A percentile compares a stretch with the other conserved stretches of the same genome.
These are phyloP conservation scores for Patiria miniata DNA, from an alignment of 35 echinoderm and acorn worm species.

Conservation along the genomic window DNA sequence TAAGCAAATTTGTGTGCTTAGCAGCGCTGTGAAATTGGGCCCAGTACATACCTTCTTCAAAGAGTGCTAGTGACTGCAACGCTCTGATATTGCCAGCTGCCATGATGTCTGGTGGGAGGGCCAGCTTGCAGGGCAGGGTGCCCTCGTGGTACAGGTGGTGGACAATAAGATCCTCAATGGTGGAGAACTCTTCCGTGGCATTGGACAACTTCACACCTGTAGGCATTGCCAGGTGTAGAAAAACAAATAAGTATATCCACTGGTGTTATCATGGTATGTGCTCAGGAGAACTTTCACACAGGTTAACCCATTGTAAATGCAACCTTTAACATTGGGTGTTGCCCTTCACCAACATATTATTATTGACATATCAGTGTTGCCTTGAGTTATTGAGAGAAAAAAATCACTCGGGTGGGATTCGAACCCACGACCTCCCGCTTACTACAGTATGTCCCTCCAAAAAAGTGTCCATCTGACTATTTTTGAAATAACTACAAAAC, in stretches of 20 bases:
- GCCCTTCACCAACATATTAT: not conserved
- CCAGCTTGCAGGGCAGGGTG: slow-evolving; percentile 49
- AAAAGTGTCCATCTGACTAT: too few relatives aligned
- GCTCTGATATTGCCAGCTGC: slow-evolving; percentile 50
- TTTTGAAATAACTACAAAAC: too few relatives aligned
- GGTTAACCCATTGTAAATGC: not conserved
- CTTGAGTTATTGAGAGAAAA: too few relatives aligned
- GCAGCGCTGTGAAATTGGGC: too few relatives aligned
- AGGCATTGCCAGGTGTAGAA: not conserved
- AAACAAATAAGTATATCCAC: not conserved
- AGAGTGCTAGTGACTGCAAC: slow-evolving; percentile 54
- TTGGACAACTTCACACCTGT: slow-evolving; percentile 45
- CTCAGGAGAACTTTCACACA: not conserved
- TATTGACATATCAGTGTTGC: too few relatives aligned
- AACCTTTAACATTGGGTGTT: not conserved
- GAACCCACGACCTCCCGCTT: too few relatives aligned
- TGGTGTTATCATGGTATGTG: not conserved
- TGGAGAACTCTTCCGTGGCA: slow-evolving; percentile 28
- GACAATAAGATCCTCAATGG: slow-evolving; percentile 51
- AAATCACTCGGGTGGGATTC: too few relatives aligned
- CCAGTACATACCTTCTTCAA: slow-evolving; percentile 74
- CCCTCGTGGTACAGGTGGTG: slow-evolving; percentile 37
- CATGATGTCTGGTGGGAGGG: slow-evolving; percentile 47
- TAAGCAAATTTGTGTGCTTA: too few relatives aligned
- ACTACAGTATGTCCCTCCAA: too few relatives aligned